phyloP scores from a whole-genome alignment of 2,888 invertebrate species.

The Blastobasis adustella region DNA sequence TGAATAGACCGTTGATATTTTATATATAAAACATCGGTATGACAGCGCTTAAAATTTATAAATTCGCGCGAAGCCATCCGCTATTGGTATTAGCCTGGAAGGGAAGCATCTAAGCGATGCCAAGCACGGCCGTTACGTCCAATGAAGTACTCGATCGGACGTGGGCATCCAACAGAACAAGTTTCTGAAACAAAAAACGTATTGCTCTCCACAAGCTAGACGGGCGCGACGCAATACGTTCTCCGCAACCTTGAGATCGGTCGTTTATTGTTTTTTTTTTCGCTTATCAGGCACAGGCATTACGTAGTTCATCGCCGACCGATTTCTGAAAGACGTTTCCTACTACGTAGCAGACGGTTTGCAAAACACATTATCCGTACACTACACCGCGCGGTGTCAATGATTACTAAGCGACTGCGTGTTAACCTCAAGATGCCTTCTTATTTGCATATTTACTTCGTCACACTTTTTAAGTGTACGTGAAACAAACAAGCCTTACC shows the following conservation, averaged over 20 bases:
- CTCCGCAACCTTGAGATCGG: conserved; percentile 7
- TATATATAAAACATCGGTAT: too few relatives aligned
- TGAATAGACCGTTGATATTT: too few relatives aligned
- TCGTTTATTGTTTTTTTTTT: background rate
- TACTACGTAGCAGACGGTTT: conserved; percentile 9
- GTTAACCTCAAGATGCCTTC: too few relatives aligned
- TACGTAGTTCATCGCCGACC: conserved; percentile 18
- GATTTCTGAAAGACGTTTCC: conserved; percentile 21
- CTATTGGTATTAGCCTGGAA: too few relatives aligned
- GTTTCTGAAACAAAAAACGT: conserved; percentile 9
- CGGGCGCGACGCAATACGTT: conserved; percentile 5
- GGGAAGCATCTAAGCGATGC: background rate
- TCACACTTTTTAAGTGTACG: too few relatives aligned
- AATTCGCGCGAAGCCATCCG: too few relatives aligned
- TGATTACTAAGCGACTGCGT: background rate
- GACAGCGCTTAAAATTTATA: too few relatives aligned
- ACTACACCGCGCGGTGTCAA: background rate
- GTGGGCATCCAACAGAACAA: conserved; percentile 1
- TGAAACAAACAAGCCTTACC: too few relatives aligned
- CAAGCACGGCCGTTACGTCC: background rate
- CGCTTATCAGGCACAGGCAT: conserved; percentile 15
- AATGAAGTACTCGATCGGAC: background rate
- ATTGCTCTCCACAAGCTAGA: conserved; percentile 2
- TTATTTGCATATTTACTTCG: too few relatives aligned
- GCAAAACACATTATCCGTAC: background rate